Evolutionary conservation across 2,888 invertebrate genomes (phyloP).

Genomic region (Netelia virgata): DNA sequence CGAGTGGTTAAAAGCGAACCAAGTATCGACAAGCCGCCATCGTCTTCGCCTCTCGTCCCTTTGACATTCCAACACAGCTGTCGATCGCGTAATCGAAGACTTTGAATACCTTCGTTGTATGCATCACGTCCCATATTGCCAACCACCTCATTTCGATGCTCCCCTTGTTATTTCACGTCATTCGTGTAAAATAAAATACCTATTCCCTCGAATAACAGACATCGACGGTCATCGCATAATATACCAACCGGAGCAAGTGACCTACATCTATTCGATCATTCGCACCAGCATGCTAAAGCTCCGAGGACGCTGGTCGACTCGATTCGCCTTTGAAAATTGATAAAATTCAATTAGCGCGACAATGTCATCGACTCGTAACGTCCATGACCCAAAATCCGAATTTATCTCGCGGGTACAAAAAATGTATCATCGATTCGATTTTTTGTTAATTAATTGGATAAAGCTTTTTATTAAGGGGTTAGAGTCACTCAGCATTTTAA

Average conservation of each 20-base stretch:
- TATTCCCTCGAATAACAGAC: constrained; percentile 36
- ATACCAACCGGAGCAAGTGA: constrained; percentile 41
- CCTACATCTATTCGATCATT: constrained; percentile 65
- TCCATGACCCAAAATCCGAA: constrained; percentile 8
- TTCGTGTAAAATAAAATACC: constrained; percentile 47
- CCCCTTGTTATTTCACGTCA: constrained; percentile 14
- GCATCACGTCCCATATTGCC: not conserved
- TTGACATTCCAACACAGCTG: not conserved
- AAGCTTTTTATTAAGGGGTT: not conserved
- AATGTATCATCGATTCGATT: not conserved
- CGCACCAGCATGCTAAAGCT: constrained; percentile 58
- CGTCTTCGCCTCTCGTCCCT: not conserved
- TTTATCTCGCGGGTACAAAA: no score
- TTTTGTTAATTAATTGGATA: not conserved
- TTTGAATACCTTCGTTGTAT: not conserved
- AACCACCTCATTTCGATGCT: not conserved
- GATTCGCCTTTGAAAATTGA: constrained; percentile 9
- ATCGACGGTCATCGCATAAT: constrained; percentile 11
- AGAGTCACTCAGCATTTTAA: no score
- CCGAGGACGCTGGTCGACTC: not conserved
- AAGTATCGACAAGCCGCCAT: constrained; percentile 8
- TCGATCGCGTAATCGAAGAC: not conserved
- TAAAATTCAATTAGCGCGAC: constrained; percentile 41
- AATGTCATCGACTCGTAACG: constrained; percentile 17
- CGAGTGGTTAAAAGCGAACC: not conserved